phyloP scores from a whole-genome alignment of 2,888 invertebrate species.

The Sinopyrophorus schimmeli region DNA sequence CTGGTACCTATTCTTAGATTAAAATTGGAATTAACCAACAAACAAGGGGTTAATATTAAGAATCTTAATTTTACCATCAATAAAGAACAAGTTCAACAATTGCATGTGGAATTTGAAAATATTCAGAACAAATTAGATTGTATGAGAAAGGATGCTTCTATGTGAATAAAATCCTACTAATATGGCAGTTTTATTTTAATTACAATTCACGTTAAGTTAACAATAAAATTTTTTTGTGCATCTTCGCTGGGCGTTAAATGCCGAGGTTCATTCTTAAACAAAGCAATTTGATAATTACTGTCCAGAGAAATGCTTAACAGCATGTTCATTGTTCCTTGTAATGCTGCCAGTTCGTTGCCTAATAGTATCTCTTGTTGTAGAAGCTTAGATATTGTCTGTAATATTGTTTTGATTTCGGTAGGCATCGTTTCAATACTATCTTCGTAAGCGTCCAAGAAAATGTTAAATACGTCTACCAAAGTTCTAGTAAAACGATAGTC shows the following conservation, averaged over 20 bases:
- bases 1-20: conserved; percentile 57
- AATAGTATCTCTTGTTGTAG: conserved; percentile 70
- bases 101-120: conserved; percentile 60
- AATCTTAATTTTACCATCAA: conserved; percentile 58
- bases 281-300: conserved; percentile 51
- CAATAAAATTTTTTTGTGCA: conserved; percentile 62
- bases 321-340: conserved; percentile 73
- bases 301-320: conserved; percentile 65
- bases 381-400: conserved; percentile 63
- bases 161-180: conserved; percentile 6
- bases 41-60: conserved; percentile 42
- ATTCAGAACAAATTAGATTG: conserved; percentile 56
- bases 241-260: conserved; percentile 50
- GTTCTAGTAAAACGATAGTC: conserved; percentile 75
- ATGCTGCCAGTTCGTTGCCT: conserved; percentile 64
- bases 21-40: conserved; percentile 53
- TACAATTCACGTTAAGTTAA: conserved; percentile 55
- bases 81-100: conserved; percentile 56
- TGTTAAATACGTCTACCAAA: conserved; percentile 73
- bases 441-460: conserved; percentile 76
- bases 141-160: conserved; percentile 14
- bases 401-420: conserved; percentile 63
- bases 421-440: conserved; percentile 65
- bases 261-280: conserved; percentile 31
- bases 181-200: conserved; percentile 9